Evolutionary conservation across 2,797 vertebrate species (phyloP), one percentile per base, ranked within the genome.

Genomic region (Mionectes olivaceus): DNA sequence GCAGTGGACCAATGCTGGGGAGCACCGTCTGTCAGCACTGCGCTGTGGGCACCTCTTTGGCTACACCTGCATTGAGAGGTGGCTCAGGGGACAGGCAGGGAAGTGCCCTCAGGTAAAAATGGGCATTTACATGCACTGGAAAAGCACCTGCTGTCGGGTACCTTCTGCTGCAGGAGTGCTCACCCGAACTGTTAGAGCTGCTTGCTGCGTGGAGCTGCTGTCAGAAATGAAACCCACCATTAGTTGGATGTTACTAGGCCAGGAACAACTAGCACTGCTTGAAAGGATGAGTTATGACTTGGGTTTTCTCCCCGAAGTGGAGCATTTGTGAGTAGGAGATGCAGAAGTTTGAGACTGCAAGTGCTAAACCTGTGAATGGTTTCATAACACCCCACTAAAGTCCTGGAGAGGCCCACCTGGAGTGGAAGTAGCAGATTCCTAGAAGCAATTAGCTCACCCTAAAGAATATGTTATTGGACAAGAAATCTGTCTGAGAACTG

Each of bases 31-130:
- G n/a, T 98, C 99, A 0, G 98, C 99, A 0, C 94, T 99, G 95
- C 99, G 99, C 23, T 99, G 99, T 16, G 99, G 99, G 2, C 99
- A 99, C 84, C 98, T 99, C 3, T 99, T 99, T 35, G 99, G 99
- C 57, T 98, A 97, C 95, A 98, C 96, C 1, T 99, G 99, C 97
- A 99, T 99, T 52, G 98, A 98, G 9, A 98, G 98, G 77, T 99
- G 99, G 99, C 98, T 99, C 64, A 98, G 94, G 68, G 98, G 98
- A 33, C 99, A 99, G 94, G 97, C 98, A 50, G 98, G 98, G 43
- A 99, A 99, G 95, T 99, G 99, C 81, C 99, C 99, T 1, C 99
- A 99, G 99, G 99, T 99, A 94, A 92, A 96, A 96, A 81, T 19
- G 30, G 8, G 5, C n/a, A 1, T 46, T 59, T 22, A 8, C 50